Base-by-base conservation (phyloP, 1,140 invertebrate species). In the Pseudomyrmex pallidus region DNA sequence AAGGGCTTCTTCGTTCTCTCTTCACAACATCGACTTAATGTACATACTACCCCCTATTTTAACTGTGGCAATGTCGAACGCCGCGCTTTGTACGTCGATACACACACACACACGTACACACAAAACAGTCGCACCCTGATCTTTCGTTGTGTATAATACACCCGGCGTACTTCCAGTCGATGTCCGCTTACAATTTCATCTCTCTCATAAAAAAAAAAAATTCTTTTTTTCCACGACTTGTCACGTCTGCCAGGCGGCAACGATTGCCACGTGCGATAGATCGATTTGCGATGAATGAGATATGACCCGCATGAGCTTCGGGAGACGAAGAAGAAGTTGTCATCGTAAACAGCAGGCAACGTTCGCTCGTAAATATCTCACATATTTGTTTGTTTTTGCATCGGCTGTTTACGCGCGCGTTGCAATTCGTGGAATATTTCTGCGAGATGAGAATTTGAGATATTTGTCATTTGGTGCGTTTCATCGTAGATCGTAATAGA, bases 1-100 rank as follows among this genome's bases (percentile, higher is more conserved):
- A 92, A 91, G 90, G 91, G 90, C 91, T 91, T 91, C 90, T 72
- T 82, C 82, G 82, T 87, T 74, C 85, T 66, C 78, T 74, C 63
- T 83, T 67, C 72, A 50, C 76, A 50, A 61, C 62, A 70, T 70
- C 68, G 73, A 74, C 64, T 54, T 77, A 62, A 61, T 72, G 66
- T 85, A 88, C 86, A 64, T 76, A 85, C 74, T 73, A 88, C 83
- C 77, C 77, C 87, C 80, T 85, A 56, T 86, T 89, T 86, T 62
- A 88, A 86, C 70, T 59, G 67, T 72, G 87, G 84, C 64, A 74
- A 88, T 88, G 78, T 72, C 50, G 83, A 68, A 70, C 61, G 63
- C 61, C 56, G 82, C 82, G 80, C 74, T 74, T 72, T 56, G 62
- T 70, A 57, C 70, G 17, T 72, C 78, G 56, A 50, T 59, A 61